Percentiles rank a stretch among this genome's conserved stretches.
These are phyloP conservation scores for Pseudocheirus occidentalis DNA, from an alignment of 2,797 vertebrate genomes.

Conservation along the genomic window DNA sequence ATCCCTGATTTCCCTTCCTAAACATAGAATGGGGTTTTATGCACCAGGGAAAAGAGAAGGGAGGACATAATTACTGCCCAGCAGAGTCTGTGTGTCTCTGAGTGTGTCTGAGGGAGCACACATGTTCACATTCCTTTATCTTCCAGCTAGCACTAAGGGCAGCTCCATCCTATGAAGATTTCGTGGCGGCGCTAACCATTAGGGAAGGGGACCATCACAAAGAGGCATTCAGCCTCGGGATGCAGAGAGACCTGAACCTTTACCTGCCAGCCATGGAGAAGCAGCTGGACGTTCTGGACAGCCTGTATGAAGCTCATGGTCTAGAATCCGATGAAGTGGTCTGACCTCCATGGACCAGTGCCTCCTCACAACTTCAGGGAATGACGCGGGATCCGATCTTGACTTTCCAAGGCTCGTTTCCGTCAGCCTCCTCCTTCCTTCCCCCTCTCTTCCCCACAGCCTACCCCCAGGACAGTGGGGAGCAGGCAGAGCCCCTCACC, in stretches of 20 bases:
- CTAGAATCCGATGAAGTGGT: conserved; percentile 98
- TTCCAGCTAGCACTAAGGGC: conserved; percentile 96
- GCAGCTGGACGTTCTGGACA: conserved; percentile 93
- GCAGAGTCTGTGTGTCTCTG: neutral
- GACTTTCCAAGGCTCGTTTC: conserved; percentile 61
- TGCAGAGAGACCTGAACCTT: conserved; percentile 93
- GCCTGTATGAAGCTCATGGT: conserved; percentile 94
- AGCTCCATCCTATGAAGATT: conserved; percentile 93
- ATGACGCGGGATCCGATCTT: conserved; percentile 76
- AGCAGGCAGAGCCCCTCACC: conserved; percentile 54
- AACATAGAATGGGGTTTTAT: neutral
- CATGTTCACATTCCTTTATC: conserved; percentile 62
- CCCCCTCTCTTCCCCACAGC: neutral
- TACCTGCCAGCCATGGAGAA: conserved; percentile 97
- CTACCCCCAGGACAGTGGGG: conserved; percentile 50
- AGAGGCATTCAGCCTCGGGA: conserved; percentile 87
- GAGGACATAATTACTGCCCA: neutral
- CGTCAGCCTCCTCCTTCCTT: conserved; percentile 71
- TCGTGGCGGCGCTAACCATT: conserved; percentile 92
- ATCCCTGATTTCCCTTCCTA: neutral
- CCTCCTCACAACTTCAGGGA: conserved; percentile 82
- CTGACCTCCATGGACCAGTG: conserved; percentile 82
- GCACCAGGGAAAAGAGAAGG: neutral
- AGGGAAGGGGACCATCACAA: conserved; percentile 91
- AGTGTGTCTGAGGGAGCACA: neutral